Evolutionary conservation across 2,888 invertebrate genomes (phyloP), one percentile per base, ranked within the genome.

Genomic region (Mechanitis messenoides): DNA sequence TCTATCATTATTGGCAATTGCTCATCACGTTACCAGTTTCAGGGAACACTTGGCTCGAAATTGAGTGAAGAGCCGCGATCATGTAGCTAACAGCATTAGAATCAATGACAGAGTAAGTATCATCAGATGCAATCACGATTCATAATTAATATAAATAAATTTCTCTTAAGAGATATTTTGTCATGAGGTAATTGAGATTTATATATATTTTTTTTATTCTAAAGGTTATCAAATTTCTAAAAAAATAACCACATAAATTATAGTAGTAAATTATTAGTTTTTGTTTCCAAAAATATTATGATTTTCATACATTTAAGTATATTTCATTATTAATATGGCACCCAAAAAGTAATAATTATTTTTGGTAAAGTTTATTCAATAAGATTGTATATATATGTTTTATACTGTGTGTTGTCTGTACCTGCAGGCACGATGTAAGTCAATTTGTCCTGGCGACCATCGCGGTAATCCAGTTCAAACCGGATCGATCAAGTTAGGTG

Each of bases 381-480:
- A 2, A 20, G n/a, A 20, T 47, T n/a, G 2, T 20, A 31, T 6
- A 31, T 0, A 50, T 50, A 31, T 50, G 9, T 28, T 50, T 58
- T 50, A 45, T 62, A 69, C 63, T 64, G 60, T 70, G 60, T 56
- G 58, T 60, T 71, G 45, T 56, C 50, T 61, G 54, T 50, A 72
- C 71, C 76, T 75, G 73, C 74, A 76, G 75, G 74, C 76, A 75
- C 74, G 74, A 74, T 80, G 79, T 83, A 78, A 84, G 83, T 83
- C 81, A 81, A 85, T 84, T 84, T 83, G 83, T 83, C 76, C 74
- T 61, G 69, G 71, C 70, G 74, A 69, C 72, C 74, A 71, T 73
- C 69, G 73, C 73, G 72, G 76, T 83, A 81, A 85, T 84, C 83
- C 72, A 75, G 81, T 78, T 76, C 78, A 77, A 79, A 80, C 83